Percentiles rank a stretch among this genome's conserved stretches.
phyloP scores from a whole-genome alignment of 2,888 invertebrate species.

The Lithophane socia region DNA sequence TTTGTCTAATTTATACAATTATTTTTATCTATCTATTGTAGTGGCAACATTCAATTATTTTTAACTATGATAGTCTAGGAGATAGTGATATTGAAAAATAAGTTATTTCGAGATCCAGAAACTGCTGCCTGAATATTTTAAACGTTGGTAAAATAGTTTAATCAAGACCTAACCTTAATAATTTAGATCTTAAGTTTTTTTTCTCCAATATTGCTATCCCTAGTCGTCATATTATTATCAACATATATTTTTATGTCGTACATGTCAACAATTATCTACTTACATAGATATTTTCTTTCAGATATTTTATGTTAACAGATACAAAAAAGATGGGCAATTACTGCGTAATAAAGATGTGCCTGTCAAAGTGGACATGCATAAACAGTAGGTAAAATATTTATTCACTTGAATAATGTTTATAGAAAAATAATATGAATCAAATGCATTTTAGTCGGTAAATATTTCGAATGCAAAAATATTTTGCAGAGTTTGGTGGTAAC shows the following conservation, averaged over 20 bases:
- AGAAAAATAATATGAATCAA: neutral
- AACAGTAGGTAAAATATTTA: slow-evolving; percentile 29
- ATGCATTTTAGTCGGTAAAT: neutral
- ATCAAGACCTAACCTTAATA: slow-evolving; percentile 5
- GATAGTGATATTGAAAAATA: slow-evolving; percentile 59
- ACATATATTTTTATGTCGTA: slow-evolving; percentile 61
- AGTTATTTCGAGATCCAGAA: slow-evolving; percentile 14
- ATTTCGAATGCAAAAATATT: slow-evolving; percentile 9
- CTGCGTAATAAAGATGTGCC: slow-evolving; percentile 28
- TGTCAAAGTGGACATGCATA: slow-evolving; percentile 6
- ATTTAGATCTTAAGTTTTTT: neutral
- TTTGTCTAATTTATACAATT: slow-evolving; percentile 84
- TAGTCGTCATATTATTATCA: slow-evolving; percentile 38
- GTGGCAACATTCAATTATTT: slow-evolving; percentile 80
- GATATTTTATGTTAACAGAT: slow-evolving; percentile 48
- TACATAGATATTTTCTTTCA: slow-evolving; percentile 60
- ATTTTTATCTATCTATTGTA: slow-evolving; percentile 85
- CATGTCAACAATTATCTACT: slow-evolving; percentile 58
- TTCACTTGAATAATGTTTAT: neutral
- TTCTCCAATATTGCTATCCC: slow-evolving; percentile 49
- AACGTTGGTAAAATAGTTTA: neutral
- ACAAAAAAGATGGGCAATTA: slow-evolving; percentile 37
- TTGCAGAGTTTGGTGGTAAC: slow-evolving; percentile 1
- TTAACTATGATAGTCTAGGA: slow-evolving; percentile 49
- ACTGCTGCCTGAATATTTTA: slow-evolving; percentile 14